Conservation (phyloP, 2,113 vertebrate genomes). For the Galeopterus variegatus region DNA sequence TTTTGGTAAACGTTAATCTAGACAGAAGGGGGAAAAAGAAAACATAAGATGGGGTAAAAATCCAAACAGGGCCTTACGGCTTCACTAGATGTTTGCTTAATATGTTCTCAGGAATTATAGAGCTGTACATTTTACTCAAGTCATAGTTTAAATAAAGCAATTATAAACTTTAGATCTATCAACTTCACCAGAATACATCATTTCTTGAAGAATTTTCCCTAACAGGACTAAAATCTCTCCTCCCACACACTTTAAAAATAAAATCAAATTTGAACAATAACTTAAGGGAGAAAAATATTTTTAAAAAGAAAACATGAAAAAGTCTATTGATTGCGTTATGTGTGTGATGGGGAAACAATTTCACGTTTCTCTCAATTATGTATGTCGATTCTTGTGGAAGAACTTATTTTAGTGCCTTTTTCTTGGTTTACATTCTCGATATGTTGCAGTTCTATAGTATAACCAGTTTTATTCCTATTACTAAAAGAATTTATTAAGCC, state of each 20-base stretch:
- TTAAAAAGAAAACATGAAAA: not conserved
- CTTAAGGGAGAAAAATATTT: not conserved
- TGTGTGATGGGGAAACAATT: not conserved
- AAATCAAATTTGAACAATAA: not conserved
- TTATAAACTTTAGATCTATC: not conserved
- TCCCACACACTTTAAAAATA: not conserved
- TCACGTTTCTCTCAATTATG: not conserved
- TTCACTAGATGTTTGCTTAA: not conserved
- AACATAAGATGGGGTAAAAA: not conserved
- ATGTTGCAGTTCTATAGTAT: not conserved
- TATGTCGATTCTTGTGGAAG: not conserved
- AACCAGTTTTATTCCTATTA: not conserved
- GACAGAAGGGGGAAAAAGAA: not conserved
- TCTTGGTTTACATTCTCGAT: not conserved
- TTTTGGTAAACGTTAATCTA: not conserved
- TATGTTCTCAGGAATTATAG: not conserved
- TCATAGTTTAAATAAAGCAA: not conserved
- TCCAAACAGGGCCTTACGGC: not conserved
- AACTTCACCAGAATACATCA: not conserved
- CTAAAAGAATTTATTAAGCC: not conserved
- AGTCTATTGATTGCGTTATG: not conserved
- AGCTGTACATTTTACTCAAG: not conserved
- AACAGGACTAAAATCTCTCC: not conserved
- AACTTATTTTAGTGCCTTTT: not conserved
- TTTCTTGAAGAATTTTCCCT: not conserved